A percentile compares a stretch with the other conserved stretches of the same genome.
Conservation (phyloP, 2,113 vertebrate species). For the Strix uralensis region DNA sequence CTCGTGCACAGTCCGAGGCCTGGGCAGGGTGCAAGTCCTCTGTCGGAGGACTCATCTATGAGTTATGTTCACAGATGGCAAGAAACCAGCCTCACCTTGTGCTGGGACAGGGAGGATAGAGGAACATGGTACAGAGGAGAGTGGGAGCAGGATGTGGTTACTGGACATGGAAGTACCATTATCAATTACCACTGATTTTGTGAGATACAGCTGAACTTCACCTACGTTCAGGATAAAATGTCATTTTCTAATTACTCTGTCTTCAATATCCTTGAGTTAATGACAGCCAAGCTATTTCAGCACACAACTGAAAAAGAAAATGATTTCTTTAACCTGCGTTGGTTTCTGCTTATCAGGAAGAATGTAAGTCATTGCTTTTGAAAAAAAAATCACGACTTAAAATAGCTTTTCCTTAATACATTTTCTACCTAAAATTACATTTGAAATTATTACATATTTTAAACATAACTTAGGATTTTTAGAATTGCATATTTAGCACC, state of each 20-base stretch:
- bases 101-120: background rate
- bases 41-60: rapidly evolving
- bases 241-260: background rate
- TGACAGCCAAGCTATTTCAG: background rate
- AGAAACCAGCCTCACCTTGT: background rate
- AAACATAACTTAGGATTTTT: background rate
- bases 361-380: background rate
- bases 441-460: background rate
- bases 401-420: background rate
- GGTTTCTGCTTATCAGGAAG: background rate
- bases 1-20: background rate
- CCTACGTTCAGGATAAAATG: background rate
- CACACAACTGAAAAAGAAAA: background rate
- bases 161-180: background rate
- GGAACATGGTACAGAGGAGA: background rate
- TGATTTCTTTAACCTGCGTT: background rate
- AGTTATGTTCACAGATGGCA: background rate
- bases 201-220: background rate
- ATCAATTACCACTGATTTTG: background rate
- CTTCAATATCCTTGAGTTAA: background rate
- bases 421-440: background rate
- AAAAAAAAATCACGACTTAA: background rate
- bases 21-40: background rate
- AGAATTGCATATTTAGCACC: background rate
- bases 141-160: background rate